Conservation (phyloP, 2,797 vertebrate species). For the Chelmon rostratus region DNA sequence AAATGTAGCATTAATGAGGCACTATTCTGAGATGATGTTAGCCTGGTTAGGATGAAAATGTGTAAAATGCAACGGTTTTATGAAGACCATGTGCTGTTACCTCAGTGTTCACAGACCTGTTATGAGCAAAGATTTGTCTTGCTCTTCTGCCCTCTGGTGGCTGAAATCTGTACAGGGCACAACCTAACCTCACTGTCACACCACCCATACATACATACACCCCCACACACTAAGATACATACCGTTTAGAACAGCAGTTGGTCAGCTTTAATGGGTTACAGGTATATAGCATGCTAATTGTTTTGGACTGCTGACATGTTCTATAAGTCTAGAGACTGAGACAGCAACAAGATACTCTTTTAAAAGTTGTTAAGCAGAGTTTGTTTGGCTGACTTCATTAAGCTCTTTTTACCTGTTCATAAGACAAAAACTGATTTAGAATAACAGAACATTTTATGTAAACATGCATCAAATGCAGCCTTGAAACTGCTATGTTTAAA, state of each 20-base stretch:
- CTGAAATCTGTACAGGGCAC: neutral
- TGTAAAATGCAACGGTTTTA: neutral
- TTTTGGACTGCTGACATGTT: neutral
- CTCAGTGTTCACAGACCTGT: neutral
- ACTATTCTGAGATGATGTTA: neutral
- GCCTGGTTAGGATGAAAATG: neutral
- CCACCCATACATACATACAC: neutral
- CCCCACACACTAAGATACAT: neutral
- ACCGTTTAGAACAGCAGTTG: neutral
- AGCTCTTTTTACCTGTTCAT: neutral
- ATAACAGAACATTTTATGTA: too few species aligned
- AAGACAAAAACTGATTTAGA: neutral
- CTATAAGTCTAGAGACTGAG: neutral
- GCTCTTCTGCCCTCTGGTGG: slow-evolving; percentile 17
- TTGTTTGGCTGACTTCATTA: neutral
- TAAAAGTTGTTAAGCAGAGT: neutral
- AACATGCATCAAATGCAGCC: too few species aligned
- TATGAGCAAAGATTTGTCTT: neutral
- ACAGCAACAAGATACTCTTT: neutral
- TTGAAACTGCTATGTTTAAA: too few species aligned
- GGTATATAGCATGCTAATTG: neutral
- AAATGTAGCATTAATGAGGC: neutral
- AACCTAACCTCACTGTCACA: too few species aligned
- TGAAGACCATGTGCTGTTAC: neutral
- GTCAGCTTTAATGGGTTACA: neutral